Evolutionary conservation across 2,113 vertebrate species (phyloP).

Genomic region (Pygathrix nemaeus): DNA sequence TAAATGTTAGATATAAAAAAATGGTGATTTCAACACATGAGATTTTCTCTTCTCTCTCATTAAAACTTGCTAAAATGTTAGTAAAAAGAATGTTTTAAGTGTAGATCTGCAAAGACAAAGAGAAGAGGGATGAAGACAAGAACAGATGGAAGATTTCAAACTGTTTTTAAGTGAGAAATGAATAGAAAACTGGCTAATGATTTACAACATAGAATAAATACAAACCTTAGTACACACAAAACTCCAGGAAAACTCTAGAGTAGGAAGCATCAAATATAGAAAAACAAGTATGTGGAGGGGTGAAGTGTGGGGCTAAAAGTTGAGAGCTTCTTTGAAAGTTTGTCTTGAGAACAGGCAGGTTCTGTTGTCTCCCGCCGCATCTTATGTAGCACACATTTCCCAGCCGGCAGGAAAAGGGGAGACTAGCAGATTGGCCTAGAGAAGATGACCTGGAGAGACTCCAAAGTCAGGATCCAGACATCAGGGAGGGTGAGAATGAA

Average conservation of each 20-base stretch:
- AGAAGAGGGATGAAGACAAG: neutral
- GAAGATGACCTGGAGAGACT: neutral
- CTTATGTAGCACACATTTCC: neutral
- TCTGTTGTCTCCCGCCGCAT: too few relatives aligned
- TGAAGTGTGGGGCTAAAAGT: neutral
- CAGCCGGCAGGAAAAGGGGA: neutral
- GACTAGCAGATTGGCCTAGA: neutral
- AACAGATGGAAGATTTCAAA: neutral
- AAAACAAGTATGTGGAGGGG: fast-evolving
- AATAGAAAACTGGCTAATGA: neutral
- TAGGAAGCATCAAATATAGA: neutral
- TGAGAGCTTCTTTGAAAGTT: neutral
- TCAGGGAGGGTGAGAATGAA: neutral
- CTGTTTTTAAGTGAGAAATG: neutral
- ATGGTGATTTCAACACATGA: neutral
- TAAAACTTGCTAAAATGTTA: neutral
- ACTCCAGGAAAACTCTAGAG: neutral
- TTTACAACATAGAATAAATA: neutral
- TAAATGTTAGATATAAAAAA: neutral
- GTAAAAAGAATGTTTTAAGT: neutral
- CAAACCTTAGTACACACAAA: neutral
- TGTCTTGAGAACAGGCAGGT: neutral
- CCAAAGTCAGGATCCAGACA: neutral
- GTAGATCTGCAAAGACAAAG: neutral
- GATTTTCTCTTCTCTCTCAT: neutral